Evolutionary conservation across 2,113 vertebrate genomes (phyloP).

Genomic region (Columba janthina): DNA sequence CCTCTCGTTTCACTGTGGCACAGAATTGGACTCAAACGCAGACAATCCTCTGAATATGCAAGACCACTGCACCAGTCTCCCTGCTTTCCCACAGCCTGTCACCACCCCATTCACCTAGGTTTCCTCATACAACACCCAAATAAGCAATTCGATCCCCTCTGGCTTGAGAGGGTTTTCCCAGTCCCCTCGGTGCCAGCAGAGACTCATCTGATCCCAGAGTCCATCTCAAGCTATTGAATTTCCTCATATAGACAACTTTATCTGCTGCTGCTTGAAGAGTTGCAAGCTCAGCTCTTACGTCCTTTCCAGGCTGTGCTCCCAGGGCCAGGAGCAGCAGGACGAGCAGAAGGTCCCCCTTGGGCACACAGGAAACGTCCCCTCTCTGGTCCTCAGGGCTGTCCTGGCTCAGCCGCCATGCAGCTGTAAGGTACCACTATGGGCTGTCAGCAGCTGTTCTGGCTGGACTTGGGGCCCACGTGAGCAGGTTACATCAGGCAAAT

Average conservation of each 20-base stretch:
- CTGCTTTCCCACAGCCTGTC: not conserved
- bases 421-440: not conserved
- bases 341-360: not conserved
- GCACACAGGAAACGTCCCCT: not conserved
- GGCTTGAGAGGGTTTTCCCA: not conserved
- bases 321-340: not conserved
- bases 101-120: not conserved
- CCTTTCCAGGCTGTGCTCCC: not conserved
- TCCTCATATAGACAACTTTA: not conserved
- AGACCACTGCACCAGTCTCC: not conserved
- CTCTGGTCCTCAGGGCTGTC: not conserved
- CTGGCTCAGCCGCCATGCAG: not conserved
- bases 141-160: not conserved
- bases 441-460: not conserved
- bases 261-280: not conserved
- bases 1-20: not conserved
- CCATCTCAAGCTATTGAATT: not conserved
- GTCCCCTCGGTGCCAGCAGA: not conserved
- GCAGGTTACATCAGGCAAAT: not conserved
- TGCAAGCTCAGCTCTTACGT: not conserved
- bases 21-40: not conserved
- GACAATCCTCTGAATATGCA: not conserved
- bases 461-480: not conserved
- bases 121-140: not conserved
- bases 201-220: not conserved